Evolutionary conservation across 1,140 invertebrate genomes (phyloP).

Genomic region (Pseudobourletiella spinata): DNA sequence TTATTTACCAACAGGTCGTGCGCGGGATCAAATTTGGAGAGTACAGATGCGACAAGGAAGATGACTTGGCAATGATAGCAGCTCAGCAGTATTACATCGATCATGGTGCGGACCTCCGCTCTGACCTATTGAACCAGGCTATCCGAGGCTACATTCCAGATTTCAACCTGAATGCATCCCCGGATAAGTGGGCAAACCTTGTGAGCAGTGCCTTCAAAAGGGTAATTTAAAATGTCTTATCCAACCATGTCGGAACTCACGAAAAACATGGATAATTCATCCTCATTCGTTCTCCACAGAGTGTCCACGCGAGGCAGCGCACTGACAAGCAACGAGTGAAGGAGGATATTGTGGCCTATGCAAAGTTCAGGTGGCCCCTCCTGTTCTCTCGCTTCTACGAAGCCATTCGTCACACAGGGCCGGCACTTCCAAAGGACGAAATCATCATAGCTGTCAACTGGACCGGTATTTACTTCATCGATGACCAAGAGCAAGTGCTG

Average conservation of each 20-base stretch:
- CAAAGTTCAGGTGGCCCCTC: conserved; percentile 98
- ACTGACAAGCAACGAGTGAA: conserved; percentile 77
- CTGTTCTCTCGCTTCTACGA: conserved; percentile 95
- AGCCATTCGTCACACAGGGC: conserved; percentile 59
- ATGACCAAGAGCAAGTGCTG: conserved; percentile 97
- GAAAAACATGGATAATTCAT: too few species aligned
- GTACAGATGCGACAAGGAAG: conserved; percentile 97
- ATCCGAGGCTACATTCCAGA: conserved; percentile 95
- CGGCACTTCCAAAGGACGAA: conserved; percentile 96
- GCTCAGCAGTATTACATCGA: conserved; percentile 99
- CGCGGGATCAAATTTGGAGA: conserved; percentile 97
- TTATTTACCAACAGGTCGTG: conserved; percentile 97
- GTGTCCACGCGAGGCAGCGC: conserved; percentile 86
- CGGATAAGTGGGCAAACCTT: conserved; percentile 79
- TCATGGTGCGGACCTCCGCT: conserved; percentile 77
- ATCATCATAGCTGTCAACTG: conserved; percentile 99
- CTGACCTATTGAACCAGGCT: conserved; percentile 77
- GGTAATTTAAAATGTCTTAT: too few species aligned
- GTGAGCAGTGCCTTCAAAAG: conserved; percentile 88
- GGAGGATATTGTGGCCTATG: conserved; percentile 97
- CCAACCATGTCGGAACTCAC: too few species aligned
- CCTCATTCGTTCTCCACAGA: too few species aligned
- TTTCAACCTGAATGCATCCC: conserved; percentile 81
- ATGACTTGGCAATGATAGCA: conserved; percentile 82
- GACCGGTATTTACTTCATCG: conserved; percentile 97